phyloP scores from a whole-genome alignment of 2,888 invertebrate genomes.

The Callyntrura sp. region DNA sequence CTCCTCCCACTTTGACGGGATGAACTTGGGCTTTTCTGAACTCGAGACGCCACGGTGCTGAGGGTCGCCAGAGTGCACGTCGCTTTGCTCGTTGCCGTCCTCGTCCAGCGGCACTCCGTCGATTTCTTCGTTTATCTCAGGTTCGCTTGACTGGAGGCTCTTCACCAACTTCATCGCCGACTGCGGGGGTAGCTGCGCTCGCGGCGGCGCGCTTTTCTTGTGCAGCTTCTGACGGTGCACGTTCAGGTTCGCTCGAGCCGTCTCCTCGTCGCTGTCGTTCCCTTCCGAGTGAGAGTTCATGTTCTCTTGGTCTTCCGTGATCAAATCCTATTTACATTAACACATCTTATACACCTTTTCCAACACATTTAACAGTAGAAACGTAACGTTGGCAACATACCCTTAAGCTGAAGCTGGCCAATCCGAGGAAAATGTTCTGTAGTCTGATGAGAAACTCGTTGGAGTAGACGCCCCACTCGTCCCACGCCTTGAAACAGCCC shows the following conservation, averaged over 20 bases:
- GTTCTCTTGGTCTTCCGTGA: background rate
- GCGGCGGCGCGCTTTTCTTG: slow-evolving; percentile 79
- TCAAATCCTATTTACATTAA: background rate
- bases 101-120: slow-evolving; percentile 89
- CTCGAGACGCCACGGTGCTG: background rate
- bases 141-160: slow-evolving; percentile 78
- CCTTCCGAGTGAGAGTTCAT: background rate
- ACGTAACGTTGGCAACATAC: too few species aligned
- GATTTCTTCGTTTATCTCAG: slow-evolving; percentile 88
- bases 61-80: background rate
- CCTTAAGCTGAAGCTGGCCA: slow-evolving; percentile 84
- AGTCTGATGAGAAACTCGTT: slow-evolving; percentile 95
- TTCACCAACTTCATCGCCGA: slow-evolving; percentile 82
- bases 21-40: slow-evolving; percentile 87
- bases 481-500: slow-evolving; percentile 97
- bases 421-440: slow-evolving; percentile 96
- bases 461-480: slow-evolving; percentile 98
- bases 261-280: slow-evolving; percentile 84
- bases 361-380: too few species aligned
- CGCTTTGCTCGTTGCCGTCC: background rate
- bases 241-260: slow-evolving; percentile 43
- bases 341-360: too few species aligned
- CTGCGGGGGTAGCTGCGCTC: slow-evolving; percentile 82
- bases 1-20: slow-evolving; percentile 98
- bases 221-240: slow-evolving; percentile 55